Conservation (phyloP, 1,140 invertebrate species). For the Ceratina australensis region DNA sequence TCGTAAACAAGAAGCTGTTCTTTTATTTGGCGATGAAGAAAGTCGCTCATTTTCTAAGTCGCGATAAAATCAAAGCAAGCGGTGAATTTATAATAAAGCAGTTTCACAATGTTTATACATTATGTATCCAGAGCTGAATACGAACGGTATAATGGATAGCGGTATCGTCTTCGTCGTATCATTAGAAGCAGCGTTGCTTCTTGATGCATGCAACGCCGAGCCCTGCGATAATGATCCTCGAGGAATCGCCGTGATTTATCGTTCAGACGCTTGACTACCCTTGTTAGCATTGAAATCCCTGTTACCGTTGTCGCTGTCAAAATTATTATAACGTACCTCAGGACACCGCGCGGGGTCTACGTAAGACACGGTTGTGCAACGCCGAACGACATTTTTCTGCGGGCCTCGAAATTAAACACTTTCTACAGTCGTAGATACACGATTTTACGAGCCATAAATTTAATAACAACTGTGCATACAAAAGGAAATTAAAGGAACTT, state of each 20-base stretch:
- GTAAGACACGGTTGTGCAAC: background rate
- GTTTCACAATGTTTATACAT: conserved; percentile 32
- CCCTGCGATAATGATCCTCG: conserved; percentile 29
- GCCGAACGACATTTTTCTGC: background rate
- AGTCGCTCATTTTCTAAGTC: conserved; percentile 5
- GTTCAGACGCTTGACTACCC: background rate
- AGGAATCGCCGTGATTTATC: conserved; percentile 22
- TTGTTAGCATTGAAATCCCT: conserved; percentile 1
- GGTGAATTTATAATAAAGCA: conserved; percentile 11
- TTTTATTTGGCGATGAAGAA: background rate
- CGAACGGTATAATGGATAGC: conserved; percentile 29
- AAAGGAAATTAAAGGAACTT: background rate
- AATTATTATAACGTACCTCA: background rate
- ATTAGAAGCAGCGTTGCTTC: conserved; percentile 24
- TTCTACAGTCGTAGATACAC: background rate
- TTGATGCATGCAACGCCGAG: background rate
- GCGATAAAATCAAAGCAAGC: background rate
- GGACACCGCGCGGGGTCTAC: no score
- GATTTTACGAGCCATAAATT: conserved; percentile 10
- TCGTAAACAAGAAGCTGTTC: no score
- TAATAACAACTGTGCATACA: background rate
- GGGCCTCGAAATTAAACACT: background rate
- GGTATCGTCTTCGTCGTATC: conserved; percentile 21
- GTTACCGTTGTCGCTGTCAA: background rate
- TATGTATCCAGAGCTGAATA: conserved; percentile 14